phyloP scores from a whole-genome alignment of 2,113 vertebrate genomes.

The Oostethus manadensis region DNA sequence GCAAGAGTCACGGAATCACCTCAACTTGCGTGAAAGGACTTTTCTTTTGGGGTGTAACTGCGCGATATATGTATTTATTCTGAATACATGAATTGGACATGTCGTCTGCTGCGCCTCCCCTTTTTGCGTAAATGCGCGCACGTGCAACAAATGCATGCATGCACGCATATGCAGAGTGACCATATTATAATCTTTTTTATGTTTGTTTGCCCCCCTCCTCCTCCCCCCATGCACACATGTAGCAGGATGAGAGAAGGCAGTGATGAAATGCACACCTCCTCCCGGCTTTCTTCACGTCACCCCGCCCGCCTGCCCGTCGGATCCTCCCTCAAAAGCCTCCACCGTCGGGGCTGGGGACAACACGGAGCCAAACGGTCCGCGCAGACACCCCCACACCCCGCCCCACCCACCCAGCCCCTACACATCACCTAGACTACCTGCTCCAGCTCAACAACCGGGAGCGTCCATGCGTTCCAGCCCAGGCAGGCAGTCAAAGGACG shows the following conservation, averaged over 20 bases:
- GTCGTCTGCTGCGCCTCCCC: no score
- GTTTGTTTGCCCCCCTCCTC: background rate
- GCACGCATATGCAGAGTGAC: background rate
- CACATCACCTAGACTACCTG: constrained; percentile 58
- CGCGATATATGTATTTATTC: no score
- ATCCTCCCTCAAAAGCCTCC: constrained; percentile 60
- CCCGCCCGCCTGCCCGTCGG: constrained; percentile 65
- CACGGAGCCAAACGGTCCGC: constrained; percentile 27
- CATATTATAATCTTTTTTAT: background rate
- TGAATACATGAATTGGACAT: no score
- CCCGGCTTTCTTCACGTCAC: constrained; percentile 63
- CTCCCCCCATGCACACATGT: background rate
- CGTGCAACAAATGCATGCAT: no score
- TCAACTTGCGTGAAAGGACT: background rate
- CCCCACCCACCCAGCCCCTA: no score
- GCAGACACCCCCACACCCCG: constrained; percentile 44
- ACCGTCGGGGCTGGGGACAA: constrained; percentile 31
- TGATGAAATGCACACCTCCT: constrained; percentile 50
- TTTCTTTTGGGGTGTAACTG: background rate
- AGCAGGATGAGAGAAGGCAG: constrained; percentile 7
- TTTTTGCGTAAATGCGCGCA: no score
- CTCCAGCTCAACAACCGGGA: constrained; percentile 47
- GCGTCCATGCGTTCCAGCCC: constrained; percentile 55
- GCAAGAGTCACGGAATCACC: constrained; percentile 10
- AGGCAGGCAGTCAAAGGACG: constrained; percentile 48